Evolutionary conservation across 2,888 invertebrate genomes (phyloP).

Genomic region (Stegana nigrithorax): DNA sequence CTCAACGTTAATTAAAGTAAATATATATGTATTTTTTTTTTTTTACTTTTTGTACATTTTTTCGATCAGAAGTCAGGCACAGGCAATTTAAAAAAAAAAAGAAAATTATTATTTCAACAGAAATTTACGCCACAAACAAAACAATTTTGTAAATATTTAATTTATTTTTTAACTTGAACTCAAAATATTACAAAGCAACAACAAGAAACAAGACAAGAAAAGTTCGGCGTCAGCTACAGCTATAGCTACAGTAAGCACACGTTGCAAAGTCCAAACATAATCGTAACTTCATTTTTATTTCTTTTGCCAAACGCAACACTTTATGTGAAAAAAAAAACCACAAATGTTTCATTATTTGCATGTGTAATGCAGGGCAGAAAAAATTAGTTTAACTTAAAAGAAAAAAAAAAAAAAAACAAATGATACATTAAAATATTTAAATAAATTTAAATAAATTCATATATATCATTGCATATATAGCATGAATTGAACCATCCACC

Average conservation of each 20-base stretch:
- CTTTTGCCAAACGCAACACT: too few species aligned
- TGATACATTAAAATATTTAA: slow-evolving; percentile 33
- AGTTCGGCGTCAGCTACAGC: not conserved
- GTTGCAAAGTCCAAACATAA: not conserved
- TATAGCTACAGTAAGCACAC: slow-evolving; percentile 3
- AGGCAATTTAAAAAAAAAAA: slow-evolving; percentile 1
- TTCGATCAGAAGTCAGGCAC: not conserved
- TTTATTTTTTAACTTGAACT: slow-evolving; percentile 28
- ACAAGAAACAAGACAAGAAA: not conserved
- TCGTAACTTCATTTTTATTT: not conserved
- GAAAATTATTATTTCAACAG: not conserved
- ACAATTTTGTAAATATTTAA: slow-evolving; percentile 12
- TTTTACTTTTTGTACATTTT: slow-evolving; percentile 7
- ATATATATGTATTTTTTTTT: slow-evolving; percentile 41
- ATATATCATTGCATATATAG: slow-evolving; percentile 30
- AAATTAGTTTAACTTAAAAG: slow-evolving; percentile 3
- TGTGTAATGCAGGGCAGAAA: not conserved
- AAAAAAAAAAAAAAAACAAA: slow-evolving; percentile 12
- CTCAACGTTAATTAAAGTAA: slow-evolving; percentile 56
- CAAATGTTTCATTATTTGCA: not conserved
- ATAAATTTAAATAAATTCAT: slow-evolving; percentile 48
- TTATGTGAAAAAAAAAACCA: not conserved
- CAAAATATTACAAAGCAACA: not conserved
- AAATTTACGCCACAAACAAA: slow-evolving; percentile 27
- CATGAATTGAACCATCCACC: slow-evolving; percentile 64